phyloP scores from a whole-genome alignment of 2,888 invertebrate genomes.

The Protophormia terraenovae region DNA sequence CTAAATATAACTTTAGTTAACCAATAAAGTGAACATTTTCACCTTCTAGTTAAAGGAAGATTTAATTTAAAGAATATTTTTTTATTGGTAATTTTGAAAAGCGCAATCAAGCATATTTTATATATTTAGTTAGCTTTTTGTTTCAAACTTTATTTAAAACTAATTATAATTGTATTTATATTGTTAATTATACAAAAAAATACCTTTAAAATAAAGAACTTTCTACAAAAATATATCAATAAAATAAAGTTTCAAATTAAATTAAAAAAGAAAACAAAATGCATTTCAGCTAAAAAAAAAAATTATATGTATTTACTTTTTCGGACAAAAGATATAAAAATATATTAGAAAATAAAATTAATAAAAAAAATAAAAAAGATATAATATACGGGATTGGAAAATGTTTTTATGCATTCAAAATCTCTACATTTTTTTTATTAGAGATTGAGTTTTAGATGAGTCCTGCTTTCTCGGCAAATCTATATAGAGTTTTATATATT shows the following conservation, averaged over 20 bases:
- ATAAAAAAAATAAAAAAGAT: constrained; percentile 40
- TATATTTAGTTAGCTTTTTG: neutral
- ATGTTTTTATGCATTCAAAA: constrained; percentile 67
- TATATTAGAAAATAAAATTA: neutral
- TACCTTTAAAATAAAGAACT: neutral
- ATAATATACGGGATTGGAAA: constrained; percentile 61
- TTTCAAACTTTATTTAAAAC: neutral
- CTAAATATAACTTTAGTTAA: neutral
- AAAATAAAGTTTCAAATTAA: constrained; percentile 18
- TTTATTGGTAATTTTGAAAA: neutral
- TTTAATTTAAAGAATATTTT: neutral
- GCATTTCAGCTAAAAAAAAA: constrained; percentile 62
- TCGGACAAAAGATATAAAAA: constrained; percentile 20
- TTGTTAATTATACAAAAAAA: constrained; percentile 19
- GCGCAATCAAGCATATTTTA: constrained; percentile 18
- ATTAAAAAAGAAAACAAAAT: constrained; percentile 31
- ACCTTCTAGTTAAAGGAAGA: neutral
- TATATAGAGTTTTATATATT: constrained; percentile 49
- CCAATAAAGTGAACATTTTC: neutral
- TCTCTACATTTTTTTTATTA: constrained; percentile 51
- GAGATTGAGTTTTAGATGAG: constrained; percentile 70
- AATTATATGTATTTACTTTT: neutral
- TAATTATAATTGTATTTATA: neutral
- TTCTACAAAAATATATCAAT: constrained; percentile 44
- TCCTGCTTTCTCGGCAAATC: constrained; percentile 81